phyloP scores from a whole-genome alignment of 2,888 invertebrate genomes.

The Scelioninae gen. 1 region DNA sequence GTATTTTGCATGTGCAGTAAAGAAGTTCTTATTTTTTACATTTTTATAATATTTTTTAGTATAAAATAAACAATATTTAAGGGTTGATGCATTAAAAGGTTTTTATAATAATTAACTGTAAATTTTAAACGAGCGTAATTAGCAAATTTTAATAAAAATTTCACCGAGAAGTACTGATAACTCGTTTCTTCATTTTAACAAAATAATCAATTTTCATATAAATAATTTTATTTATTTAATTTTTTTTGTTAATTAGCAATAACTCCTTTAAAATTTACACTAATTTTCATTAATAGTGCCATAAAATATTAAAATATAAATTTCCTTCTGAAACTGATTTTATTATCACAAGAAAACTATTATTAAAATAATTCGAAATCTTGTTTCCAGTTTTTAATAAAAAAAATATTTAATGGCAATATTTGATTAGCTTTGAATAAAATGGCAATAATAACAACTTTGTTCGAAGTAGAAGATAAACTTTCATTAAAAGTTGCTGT shows the following conservation, averaged over 20 bases:
- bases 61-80: neutral
- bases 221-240: conserved; percentile 1
- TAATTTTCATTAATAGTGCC: conserved; percentile 25
- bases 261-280: conserved; percentile 48
- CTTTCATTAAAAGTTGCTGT: conserved; percentile 24
- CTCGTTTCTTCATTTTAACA: too few species aligned
- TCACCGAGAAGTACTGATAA: too few species aligned
- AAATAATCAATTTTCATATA: neutral
- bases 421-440: neutral
- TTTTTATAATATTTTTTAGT: neutral
- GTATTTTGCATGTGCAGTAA: too few species aligned
- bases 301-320: too few species aligned
- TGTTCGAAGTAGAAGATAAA: neutral
- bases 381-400: too few species aligned
- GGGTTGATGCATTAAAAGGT: too few species aligned
- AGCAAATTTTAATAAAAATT: neutral
- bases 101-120: conserved; percentile 6
- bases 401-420: neutral
- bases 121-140: conserved; percentile 21
- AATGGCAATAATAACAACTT: neutral
- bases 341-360: too few species aligned
- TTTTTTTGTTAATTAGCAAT: neutral
- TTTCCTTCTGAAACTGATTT: too few species aligned
- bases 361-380: too few species aligned
- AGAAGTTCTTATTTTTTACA: conserved; percentile 15